Conservation (phyloP, 1,140 invertebrate species). For the Anastrepha ludens region DNA sequence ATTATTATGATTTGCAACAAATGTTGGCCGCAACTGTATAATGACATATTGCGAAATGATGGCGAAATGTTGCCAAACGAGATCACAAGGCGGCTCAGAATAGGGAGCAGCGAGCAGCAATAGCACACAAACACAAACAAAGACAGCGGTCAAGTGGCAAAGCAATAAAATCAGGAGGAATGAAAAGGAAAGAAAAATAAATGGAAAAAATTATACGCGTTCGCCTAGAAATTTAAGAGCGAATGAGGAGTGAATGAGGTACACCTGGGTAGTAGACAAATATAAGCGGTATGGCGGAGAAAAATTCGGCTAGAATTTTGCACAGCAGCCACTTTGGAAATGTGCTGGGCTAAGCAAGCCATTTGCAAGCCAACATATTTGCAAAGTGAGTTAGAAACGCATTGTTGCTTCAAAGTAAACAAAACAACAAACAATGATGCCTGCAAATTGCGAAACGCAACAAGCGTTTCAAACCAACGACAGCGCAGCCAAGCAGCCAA, state of each 20-base stretch:
- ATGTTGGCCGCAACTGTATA: slow-evolving; percentile 61
- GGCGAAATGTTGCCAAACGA: slow-evolving; percentile 60
- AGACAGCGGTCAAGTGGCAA: slow-evolving; percentile 12
- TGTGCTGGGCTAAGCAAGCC: too few relatives aligned
- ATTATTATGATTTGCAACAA: slow-evolving; percentile 64
- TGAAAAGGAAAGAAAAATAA: neutral
- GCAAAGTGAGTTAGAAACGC: neutral
- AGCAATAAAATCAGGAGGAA: neutral
- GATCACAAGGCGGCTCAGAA: neutral
- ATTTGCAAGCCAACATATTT: too few relatives aligned
- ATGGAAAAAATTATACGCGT: too few relatives aligned
- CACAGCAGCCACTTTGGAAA: too few relatives aligned
- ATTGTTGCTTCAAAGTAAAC: neutral
- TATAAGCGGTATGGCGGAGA: too few relatives aligned
- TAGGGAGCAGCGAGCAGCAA: neutral
- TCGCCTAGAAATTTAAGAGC: too few relatives aligned
- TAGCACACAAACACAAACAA: neutral
- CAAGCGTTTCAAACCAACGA: neutral
- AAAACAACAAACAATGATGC: neutral
- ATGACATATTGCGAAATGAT: slow-evolving; percentile 64
- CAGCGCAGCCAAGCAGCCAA: too few relatives aligned
- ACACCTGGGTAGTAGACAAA: too few relatives aligned
- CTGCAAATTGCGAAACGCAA: neutral
- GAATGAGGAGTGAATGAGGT: too few relatives aligned
- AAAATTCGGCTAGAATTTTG: too few relatives aligned